These are phyloP conservation scores for Acestrorhynchus altus DNA, from an alignment of 2,797 vertebrate genomes.

Conservation along the genomic window DNA sequence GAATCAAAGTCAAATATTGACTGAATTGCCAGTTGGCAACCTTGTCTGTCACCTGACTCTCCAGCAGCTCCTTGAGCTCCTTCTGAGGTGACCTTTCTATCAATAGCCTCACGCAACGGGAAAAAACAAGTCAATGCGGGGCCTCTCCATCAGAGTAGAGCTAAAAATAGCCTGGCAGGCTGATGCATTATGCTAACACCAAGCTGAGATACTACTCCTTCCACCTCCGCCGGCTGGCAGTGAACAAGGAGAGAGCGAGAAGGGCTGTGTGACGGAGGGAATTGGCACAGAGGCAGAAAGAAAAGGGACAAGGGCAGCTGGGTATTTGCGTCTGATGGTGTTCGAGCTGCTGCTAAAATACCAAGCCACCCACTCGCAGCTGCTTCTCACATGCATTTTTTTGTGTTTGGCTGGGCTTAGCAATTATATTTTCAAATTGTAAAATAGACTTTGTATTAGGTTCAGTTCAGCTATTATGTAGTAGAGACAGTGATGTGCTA, in stretches of 20 bases:
- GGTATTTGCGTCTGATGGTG: constrained; percentile 55
- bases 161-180: constrained; percentile 54
- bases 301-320: constrained; percentile 56
- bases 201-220: background rate
- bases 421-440: constrained; percentile 11
- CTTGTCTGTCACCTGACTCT: constrained; percentile 14
- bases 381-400: constrained; percentile 56
- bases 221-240: constrained; percentile 10
- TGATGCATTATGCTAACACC: constrained; percentile 51
- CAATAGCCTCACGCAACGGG: constrained; percentile 23
- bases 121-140: background rate
- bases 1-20: background rate
- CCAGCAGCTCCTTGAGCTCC: constrained; percentile 19
- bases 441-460: background rate
- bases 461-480: background rate
- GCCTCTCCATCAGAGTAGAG: constrained; percentile 26
- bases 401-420: background rate
- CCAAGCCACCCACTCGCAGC: constrained; percentile 65
- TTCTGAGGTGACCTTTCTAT: constrained; percentile 56
- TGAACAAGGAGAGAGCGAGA: constrained; percentile 18
- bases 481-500: background rate
- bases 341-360: constrained; percentile 61
- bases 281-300: constrained; percentile 38
- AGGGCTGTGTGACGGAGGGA: background rate
- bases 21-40: constrained; percentile 26